Base-by-base conservation (phyloP, 2,797 vertebrate genomes). In the Phaenicophaeus curvirostris region DNA sequence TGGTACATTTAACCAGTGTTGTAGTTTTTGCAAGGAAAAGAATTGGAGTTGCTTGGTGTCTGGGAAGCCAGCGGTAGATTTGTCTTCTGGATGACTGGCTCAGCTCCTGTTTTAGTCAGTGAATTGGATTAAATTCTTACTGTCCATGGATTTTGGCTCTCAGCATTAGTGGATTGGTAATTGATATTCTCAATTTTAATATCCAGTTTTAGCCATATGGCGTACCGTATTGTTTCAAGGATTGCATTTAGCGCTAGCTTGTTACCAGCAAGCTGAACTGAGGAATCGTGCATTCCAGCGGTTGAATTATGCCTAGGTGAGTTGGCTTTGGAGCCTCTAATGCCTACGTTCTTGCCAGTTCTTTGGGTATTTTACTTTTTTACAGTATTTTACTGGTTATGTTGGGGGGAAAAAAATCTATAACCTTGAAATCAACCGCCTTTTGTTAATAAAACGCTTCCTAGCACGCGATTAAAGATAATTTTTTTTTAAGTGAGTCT, bases 81-180 rank as follows among this genome's bases (percentile, higher is more conserved):
- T 87, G 91, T 95, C 69, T 94, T 58, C 78, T 83, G 58, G 15
- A 33, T 55, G 25, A 93, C 41, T 31, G 92, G 89, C 95, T 97
- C 96, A 96, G 97, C 97, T 97, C 88, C 8, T 94, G 96, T 96
- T 96, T 94, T 57, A 90, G 95, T 83, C 96, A 67, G 97, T 97
- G 97, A 98, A 98, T 98, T 96, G 98, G 98, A 99, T 99, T 99
- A 99, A 97, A 98, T 98, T 98, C 98, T 98, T 98, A 98, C 98
- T 97, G 97, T 97, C 96, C 96, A n/a, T 98, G 98, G 98, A 97
- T 98, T 98, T 97, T 93, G 97, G 97, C 98, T 98, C 97, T 98
- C 96, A 69, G 98, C 98, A 98, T 99, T 99, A 99, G 98, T 95
- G 98, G 97, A 96, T 98, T 98, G 97, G 98, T 98, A 97, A 98